Conservation (phyloP, 2,888 invertebrate genomes). For the Lathronympha strigana region DNA sequence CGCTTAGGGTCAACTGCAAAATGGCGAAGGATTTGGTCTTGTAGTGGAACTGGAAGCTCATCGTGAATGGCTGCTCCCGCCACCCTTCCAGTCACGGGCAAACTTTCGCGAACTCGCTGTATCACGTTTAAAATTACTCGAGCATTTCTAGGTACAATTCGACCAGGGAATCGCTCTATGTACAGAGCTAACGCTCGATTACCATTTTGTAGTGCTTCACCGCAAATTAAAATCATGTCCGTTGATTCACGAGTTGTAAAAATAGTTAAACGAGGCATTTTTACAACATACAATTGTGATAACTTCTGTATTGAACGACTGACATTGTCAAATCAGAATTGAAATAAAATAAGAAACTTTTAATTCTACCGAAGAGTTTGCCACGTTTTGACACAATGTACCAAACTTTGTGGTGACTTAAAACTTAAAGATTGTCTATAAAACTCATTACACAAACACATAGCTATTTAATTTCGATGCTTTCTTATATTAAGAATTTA, state of each 20-base stretch:
- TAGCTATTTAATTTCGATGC: no score
- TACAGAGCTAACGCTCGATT: background rate
- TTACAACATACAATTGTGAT: no score
- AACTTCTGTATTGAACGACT: no score
- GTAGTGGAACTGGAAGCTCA: background rate
- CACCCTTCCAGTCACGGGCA: conserved; percentile 2
- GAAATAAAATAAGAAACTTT: background rate
- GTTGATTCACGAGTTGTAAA: no score
- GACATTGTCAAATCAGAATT: background rate
- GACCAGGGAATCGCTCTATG: background rate
- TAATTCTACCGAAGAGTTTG: background rate
- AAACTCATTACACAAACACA: no score
- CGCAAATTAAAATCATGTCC: no score
- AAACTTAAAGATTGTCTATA: no score
- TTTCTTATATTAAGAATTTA: no score
- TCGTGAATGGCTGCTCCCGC: background rate
- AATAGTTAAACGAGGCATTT: no score
- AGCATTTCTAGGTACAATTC: background rate
- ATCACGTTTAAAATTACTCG: conserved; percentile 6
- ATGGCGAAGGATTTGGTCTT: background rate
- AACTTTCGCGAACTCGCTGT: background rate
- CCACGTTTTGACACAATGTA: background rate
- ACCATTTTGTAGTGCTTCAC: no score
- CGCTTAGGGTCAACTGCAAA: background rate
- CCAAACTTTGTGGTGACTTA: background rate